These are phyloP conservation scores for Drosophila phalerata DNA, from an alignment of 2,888 invertebrate species.

Conservation along the genomic window DNA sequence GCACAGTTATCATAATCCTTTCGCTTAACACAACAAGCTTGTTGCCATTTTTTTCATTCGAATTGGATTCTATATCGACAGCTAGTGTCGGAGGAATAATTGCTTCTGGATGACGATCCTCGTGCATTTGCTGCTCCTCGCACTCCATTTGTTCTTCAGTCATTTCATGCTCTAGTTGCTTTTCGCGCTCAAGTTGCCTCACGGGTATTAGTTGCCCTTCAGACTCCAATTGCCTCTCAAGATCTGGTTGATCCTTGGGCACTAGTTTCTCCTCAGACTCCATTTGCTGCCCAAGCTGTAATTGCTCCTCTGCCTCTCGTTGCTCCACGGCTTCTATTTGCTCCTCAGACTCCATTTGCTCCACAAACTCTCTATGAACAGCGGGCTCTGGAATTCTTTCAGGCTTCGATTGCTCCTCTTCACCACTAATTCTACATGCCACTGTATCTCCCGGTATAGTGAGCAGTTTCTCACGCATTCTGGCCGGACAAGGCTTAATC, in stretches of 20 bases:
- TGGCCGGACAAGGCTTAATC: slow-evolving; percentile 51
- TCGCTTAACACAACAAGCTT: slow-evolving; percentile 11
- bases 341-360: too few species aligned
- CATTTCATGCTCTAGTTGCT: background rate
- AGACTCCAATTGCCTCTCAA: background rate
- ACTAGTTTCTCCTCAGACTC: too few species aligned
- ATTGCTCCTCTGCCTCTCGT: too few species aligned
- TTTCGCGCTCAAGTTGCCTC: background rate
- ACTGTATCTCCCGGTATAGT: background rate
- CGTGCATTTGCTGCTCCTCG: background rate
- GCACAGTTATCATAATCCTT: slow-evolving; percentile 18
- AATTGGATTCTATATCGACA: background rate
- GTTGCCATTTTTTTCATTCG: background rate
- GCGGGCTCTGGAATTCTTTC: too few species aligned
- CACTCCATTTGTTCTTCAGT: background rate
- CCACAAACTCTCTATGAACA: too few species aligned
- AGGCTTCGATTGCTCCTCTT: too few species aligned
- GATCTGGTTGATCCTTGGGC: background rate
- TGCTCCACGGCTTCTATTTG: too few species aligned
- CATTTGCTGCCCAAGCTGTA: too few species aligned
- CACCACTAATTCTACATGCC: too few species aligned
- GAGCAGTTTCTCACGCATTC: slow-evolving; percentile 27
- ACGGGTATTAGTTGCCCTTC: background rate
- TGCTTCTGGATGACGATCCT: background rate
- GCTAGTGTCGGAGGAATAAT: background rate